A percentile compares a stretch with the other conserved stretches of the same genome.
These are phyloP conservation scores for Drosophila miranda DNA, from an alignment of 1,140 invertebrate genomes.

Conservation along the genomic window DNA sequence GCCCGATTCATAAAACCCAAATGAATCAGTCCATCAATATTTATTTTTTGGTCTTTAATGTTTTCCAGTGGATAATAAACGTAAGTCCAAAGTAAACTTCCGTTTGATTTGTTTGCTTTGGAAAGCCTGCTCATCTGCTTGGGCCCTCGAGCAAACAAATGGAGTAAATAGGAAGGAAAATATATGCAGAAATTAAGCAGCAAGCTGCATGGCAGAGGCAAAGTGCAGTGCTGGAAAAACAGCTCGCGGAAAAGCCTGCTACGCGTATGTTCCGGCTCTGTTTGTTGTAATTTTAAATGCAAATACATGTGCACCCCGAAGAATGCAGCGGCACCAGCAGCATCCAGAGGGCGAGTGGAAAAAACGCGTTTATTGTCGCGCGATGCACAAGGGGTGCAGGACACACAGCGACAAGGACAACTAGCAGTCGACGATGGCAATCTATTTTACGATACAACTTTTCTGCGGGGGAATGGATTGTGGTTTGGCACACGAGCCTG, in stretches of 20 bases:
- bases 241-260: no score
- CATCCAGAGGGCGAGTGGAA: conserved; percentile 6
- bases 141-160: conserved; percentile 29
- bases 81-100: conserved; percentile 43
- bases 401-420: conserved; percentile 36
- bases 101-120: conserved; percentile 36
- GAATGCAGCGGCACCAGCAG: background rate
- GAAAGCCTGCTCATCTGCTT: conserved; percentile 4
- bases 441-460: conserved; percentile 57
- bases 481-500: background rate
- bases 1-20: conserved; percentile 39
- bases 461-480: conserved; percentile 17
- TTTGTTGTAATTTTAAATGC: conserved; percentile 61
- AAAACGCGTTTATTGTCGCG: conserved; percentile 53
- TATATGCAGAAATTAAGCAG: conserved; percentile 42
- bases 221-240: conserved; percentile 18
- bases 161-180: conserved; percentile 5
- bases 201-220: conserved; percentile 3
- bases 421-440: conserved; percentile 35
- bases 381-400: conserved; percentile 1
- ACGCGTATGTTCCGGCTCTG: background rate
- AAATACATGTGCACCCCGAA: conserved; percentile 45
- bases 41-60: conserved; percentile 45
- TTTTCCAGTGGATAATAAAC: conserved; percentile 47
- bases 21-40: conserved; percentile 28